Evolutionary conservation across 1,140 invertebrate species (phyloP), one percentile per base, ranked within the genome.

Genomic region (Drosophila setifemur): DNA sequence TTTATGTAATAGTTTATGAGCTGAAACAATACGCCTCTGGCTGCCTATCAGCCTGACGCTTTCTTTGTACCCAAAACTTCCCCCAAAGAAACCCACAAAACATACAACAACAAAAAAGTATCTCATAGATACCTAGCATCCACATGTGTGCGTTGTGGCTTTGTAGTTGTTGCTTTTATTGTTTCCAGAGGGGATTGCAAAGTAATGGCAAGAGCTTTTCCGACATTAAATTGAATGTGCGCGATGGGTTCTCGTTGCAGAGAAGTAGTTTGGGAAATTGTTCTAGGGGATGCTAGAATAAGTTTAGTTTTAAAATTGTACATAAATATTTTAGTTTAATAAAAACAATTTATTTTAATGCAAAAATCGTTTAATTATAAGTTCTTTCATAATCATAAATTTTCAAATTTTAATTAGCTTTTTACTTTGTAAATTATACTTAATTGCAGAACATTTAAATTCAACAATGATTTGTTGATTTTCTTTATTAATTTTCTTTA

Each of bases 1-100:
- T 73, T 81, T 81, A 74, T 81, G 70, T 79, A 79, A 79, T 63
- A 73, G 57, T 69, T 69, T 57, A 79, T 70, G 75, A 73, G 64
- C 64, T 64, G 55, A 79, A 69, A 73, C 77, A 82, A 76, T 72
- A 54, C 37, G 49, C 50, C 39, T 55, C 43, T 47, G 55, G 45
- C 67, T 52, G 68, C 40, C 53, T 72, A 29, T 58, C 66, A 60
- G 67, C 29, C 67, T 37, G 53, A 50, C 53, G 67, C 66, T 70
- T 70, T 70, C 67, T 71, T 71, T 44, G 37, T 58, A 69, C 64
- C 64, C 29, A 70, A 69, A 70, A 70, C 57, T 16, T 42, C 29
- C 29, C 14, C 37, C 5, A 33, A 45, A 54, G 21, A 66, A 45
- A 45, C 8, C 4, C 8, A 29, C 18, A 26, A 31, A 4, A 48